Base-by-base conservation (phyloP, 2,797 vertebrate species). In the Girardinus metallicus region DNA sequence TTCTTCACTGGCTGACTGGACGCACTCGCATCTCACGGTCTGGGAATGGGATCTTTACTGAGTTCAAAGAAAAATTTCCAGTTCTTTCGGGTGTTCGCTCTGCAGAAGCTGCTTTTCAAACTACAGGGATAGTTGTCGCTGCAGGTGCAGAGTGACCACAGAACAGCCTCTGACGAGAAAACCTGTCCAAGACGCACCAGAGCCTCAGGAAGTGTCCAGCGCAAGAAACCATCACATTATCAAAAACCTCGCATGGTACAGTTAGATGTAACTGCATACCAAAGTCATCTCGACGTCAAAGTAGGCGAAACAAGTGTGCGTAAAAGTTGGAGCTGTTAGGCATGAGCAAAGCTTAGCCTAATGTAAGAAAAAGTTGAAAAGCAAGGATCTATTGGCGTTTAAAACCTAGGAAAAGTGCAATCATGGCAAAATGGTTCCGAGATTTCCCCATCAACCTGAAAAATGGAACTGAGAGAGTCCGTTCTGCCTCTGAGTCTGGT, bases 361-460 rank as follows among this genome's bases (percentile, higher is more conserved):
- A 75, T 73, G 72, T 60, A 49, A 74, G 23, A 34, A 74, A 23
- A 71, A 4, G 18, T 16, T n/a, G 29, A 83, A 84, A 2, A 5
- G 46, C 8, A 34, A 12, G 21, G 2, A 16, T 73, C 77, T 73
- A 23, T 51, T 64, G 18, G 51, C 15, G 73, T 82, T 78, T 15
- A 49, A 68, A 60, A 70, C 76, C 70, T 39, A 77, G 49, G 75
- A 79, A 9, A 68, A 76, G 74, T 74, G 34, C 81, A 87, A 79
- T 79, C 89, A 99, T 99, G 98, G 98, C 98, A 85, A 98, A 96
- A 90, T 99, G 98, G 98, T 99, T 99, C 93, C 97, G 96, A 94
- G 98, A 99, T 93, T 97, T 99, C n/a, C 98, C 97, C 0, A 96
- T 97, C 86, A 97, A 96, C 88, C 90, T 99, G 83, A 98, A 97